phyloP scores from a whole-genome alignment of 2,797 vertebrate species.

The Anabacerthia variegaticeps region DNA sequence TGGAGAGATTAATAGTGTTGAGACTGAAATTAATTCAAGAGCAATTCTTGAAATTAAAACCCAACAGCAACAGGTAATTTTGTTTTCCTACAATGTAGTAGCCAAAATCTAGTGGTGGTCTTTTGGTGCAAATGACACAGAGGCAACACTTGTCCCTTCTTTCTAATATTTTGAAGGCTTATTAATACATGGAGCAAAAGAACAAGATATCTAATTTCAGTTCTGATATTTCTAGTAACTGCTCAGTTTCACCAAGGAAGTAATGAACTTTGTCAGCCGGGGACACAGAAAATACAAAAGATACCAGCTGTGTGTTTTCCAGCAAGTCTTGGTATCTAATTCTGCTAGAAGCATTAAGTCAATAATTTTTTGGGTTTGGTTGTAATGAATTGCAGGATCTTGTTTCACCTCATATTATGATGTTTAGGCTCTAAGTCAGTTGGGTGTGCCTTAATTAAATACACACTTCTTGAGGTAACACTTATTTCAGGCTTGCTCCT shows the following conservation, averaged over 20 bases:
- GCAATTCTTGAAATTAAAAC: not conserved
- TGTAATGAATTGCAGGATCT: not conserved
- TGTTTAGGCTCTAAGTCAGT: not conserved
- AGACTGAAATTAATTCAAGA: not conserved
- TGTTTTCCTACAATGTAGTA: not conserved
- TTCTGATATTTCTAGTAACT: not conserved
- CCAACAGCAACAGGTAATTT: not conserved
- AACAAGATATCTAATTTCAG: not conserved
- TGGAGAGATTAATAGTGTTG: not conserved
- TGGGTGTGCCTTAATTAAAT: not conserved
- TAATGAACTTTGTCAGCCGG: not conserved
- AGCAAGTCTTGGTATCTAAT: not conserved
- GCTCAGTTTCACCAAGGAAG: not conserved
- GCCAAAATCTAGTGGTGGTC: not conserved
- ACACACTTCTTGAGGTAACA: not conserved
- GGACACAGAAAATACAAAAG: not conserved
- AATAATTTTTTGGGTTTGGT: not conserved
- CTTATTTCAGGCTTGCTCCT: not conserved
- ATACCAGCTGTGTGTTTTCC: not conserved
- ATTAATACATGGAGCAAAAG: not conserved
- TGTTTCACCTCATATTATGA: not conserved
- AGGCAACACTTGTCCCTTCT: not conserved
- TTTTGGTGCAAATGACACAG: not conserved
- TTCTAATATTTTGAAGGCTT: not conserved
- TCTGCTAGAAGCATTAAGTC: not conserved